A percentile compares a stretch with the other conserved stretches of the same genome.
Evolutionary conservation across 2,888 invertebrate genomes (phyloP).

Genomic region (Galerucella calmariensis): DNA sequence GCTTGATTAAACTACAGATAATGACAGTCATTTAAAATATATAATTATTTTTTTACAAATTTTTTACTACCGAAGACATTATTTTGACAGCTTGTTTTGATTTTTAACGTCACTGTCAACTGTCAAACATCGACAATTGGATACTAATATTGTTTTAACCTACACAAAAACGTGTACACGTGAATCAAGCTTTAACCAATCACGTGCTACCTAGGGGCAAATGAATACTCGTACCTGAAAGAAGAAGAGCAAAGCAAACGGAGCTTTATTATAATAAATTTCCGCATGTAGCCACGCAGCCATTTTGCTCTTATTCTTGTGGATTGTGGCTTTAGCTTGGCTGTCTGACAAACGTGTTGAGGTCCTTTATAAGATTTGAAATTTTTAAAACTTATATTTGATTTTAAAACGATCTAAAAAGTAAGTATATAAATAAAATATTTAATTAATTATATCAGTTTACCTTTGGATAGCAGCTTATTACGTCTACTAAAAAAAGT

Average conservation of each 20-base stretch:
- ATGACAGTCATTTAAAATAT: background rate
- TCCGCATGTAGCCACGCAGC: slow-evolving; percentile 15
- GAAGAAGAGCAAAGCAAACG: background rate
- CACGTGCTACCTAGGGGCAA: background rate
- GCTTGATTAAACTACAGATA: background rate
- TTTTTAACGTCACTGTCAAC: background rate
- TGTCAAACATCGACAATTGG: background rate
- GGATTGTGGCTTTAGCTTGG: slow-evolving; percentile 24
- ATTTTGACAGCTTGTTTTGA: slow-evolving; percentile 5
- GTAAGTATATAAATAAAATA: background rate
- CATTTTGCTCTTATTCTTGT: slow-evolving; percentile 20
- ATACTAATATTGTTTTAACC: background rate
- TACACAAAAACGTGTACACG: background rate
- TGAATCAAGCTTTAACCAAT: background rate
- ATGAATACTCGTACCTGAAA: background rate
- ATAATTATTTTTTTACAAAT: background rate
- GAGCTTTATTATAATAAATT: background rate
- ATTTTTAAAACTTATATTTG: slow-evolving; percentile 17
- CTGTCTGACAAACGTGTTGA: slow-evolving; percentile 29
- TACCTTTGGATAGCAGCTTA: background rate
- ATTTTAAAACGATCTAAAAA: background rate
- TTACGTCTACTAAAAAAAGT: background rate
- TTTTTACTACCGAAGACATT: background rate
- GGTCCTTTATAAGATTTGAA: slow-evolving; percentile 22
- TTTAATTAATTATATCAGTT: background rate